These are phyloP conservation scores for Anniella stebbinsi DNA, from an alignment of 2,797 vertebrate genomes.

Conservation along the genomic window DNA sequence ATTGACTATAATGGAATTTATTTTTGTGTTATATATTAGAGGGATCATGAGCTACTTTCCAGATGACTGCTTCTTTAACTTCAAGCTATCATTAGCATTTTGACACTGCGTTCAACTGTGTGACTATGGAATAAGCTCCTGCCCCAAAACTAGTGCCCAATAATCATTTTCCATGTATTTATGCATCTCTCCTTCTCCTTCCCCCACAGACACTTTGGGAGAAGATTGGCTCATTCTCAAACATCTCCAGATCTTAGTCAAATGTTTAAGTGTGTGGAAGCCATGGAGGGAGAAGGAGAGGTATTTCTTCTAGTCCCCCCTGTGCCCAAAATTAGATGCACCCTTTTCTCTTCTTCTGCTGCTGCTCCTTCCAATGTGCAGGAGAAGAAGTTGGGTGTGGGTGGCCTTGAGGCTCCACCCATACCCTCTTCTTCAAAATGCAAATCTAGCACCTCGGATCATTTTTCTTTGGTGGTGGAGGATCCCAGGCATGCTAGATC, in stretches of 20 bases:
- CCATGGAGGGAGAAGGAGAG: no score
- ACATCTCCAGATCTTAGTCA: background rate
- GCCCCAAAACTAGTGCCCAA: background rate
- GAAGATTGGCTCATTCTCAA: background rate
- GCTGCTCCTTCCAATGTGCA: no score
- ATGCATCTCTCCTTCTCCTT: background rate
- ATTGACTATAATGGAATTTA: background rate
- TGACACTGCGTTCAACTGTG: background rate
- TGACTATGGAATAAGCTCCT: background rate
- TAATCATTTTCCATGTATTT: background rate
- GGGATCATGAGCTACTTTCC: background rate
- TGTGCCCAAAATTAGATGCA: no score
- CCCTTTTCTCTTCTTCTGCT: no score
- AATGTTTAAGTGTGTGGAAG: background rate
- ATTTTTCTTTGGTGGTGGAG: no score
- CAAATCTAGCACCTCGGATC: no score
- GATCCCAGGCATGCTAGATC: no score
- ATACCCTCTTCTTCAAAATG: no score
- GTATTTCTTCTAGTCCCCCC: no score
- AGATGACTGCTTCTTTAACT: conserved; percentile 2
- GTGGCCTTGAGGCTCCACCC: no score
- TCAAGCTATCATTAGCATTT: background rate
- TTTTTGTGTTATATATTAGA: background rate
- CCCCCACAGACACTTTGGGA: background rate
- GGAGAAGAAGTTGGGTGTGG: no score